A percentile compares a stretch with the other conserved stretches of the same genome.
These are phyloP conservation scores for Siderastrea radians DNA, from an alignment of 92 coral and sea anemone genomes.

Conservation along the genomic window DNA sequence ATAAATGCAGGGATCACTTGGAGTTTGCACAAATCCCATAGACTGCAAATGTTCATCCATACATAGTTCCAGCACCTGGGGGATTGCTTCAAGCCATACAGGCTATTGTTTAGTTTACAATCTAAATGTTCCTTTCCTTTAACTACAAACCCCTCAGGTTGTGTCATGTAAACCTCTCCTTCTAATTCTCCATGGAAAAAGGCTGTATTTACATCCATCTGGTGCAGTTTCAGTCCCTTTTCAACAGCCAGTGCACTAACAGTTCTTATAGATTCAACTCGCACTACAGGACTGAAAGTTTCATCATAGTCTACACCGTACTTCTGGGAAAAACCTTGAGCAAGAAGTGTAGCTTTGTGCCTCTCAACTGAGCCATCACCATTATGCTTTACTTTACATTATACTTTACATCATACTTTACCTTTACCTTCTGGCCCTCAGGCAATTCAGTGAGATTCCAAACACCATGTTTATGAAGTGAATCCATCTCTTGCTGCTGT, in stretches of 20 bases:
- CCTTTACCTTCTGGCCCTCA: slow-evolving; percentile 49
- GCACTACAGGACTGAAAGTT: slow-evolving; percentile 2
- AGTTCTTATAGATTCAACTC: no score
- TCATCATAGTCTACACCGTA: slow-evolving; percentile 79
- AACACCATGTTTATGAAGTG: slow-evolving; percentile 56
- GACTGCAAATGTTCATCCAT: slow-evolving; percentile 56
- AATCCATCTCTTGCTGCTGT: slow-evolving; percentile 62
- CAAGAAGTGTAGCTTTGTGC: slow-evolving; percentile 70
- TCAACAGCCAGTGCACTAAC: no score
- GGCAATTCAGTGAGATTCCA: slow-evolving; percentile 58
- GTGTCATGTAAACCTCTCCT: slow-evolving; percentile 62
- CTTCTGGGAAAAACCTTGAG: slow-evolving; percentile 75
- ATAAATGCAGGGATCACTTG: slow-evolving; percentile 11
- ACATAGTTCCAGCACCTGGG: slow-evolving; percentile 72
- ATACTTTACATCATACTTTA: no score
- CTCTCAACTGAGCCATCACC: slow-evolving; percentile 68
- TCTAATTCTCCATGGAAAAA: slow-evolving; percentile 64
- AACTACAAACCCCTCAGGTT: slow-evolving; percentile 68
- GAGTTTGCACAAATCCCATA: slow-evolving; percentile 44
- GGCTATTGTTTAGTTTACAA: slow-evolving; percentile 71
- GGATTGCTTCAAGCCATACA: slow-evolving; percentile 79
- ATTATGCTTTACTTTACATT: no score
- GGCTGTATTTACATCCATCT: no score
- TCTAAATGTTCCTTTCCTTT: slow-evolving; percentile 62
- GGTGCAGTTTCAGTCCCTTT: no score